Conservation (phyloP, 2,888 invertebrate species). For the Cephonodes hylas region DNA sequence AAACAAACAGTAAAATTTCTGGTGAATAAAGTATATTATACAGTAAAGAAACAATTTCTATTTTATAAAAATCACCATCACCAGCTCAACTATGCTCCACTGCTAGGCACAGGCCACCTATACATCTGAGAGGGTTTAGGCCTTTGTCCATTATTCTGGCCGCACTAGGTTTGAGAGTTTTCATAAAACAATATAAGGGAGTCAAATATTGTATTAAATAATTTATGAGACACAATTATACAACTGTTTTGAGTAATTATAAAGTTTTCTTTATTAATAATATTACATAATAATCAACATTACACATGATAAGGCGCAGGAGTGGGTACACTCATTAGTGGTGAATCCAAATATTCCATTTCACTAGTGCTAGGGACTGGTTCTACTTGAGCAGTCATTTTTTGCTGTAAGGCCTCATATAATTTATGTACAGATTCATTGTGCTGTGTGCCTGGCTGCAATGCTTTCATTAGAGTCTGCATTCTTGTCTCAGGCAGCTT, state of each 20-base stretch:
- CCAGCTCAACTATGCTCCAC: no score
- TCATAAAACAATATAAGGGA: no score
- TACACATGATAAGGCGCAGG: slow-evolving; percentile 86
- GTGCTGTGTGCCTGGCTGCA: slow-evolving; percentile 89
- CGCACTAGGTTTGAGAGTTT: no score
- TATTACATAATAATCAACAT: slow-evolving; percentile 18
- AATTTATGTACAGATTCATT: slow-evolving; percentile 91
- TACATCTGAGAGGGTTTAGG: no score
- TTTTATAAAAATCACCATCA: no score
- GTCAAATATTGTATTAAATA: no score
- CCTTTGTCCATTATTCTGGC: no score
- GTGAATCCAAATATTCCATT: slow-evolving; percentile 89
- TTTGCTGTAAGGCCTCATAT: slow-evolving; percentile 89
- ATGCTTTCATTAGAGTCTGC: slow-evolving; percentile 89
- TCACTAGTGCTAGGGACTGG: slow-evolving; percentile 83
- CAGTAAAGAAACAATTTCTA: no score
- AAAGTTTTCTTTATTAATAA: not conserved
- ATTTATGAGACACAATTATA: no score
- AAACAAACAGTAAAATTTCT: no score
- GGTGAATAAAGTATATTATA: no score
- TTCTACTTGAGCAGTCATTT: slow-evolving; percentile 87
- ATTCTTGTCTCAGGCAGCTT: slow-evolving; percentile 90
- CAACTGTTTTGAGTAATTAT: slow-evolving; percentile 2
- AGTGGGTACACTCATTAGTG: slow-evolving; percentile 91
- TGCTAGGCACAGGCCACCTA: no score